Evolutionary conservation across 2,888 invertebrate species (phyloP).

Genomic region (Drosophila prolongata): DNA sequence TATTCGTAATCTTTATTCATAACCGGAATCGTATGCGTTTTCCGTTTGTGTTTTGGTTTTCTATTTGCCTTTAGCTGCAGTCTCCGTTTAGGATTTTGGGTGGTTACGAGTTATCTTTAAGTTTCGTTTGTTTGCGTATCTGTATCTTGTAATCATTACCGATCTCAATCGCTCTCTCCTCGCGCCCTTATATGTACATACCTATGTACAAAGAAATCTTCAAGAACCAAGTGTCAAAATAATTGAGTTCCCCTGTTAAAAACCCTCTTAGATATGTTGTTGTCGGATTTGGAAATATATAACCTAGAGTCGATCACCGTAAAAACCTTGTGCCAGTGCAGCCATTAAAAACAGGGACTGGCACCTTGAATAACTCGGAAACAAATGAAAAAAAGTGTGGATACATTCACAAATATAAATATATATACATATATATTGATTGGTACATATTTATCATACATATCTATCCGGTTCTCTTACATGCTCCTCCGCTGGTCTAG

Average conservation of each 20-base stretch:
- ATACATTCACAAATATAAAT: slow-evolving; percentile 64
- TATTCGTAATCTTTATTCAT: slow-evolving; percentile 60
- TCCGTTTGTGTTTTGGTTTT: slow-evolving; percentile 38
- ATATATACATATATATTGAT: slow-evolving; percentile 51
- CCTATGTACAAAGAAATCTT: slow-evolving; percentile 30
- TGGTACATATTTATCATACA: slow-evolving; percentile 66
- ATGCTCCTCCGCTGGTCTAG: slow-evolving; percentile 2
- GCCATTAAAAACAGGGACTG: neutral
- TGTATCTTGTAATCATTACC: slow-evolving; percentile 21
- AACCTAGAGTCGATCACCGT: slow-evolving; percentile 6
- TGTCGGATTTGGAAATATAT: slow-evolving; percentile 8
- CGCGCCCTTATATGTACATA: slow-evolving; percentile 30
- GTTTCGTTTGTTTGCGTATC: slow-evolving; percentile 63
- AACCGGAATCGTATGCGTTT: slow-evolving; percentile 57
- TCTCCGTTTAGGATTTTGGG: slow-evolving; percentile 77
- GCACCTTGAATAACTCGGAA: slow-evolving; percentile 32
- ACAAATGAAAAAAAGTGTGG: slow-evolving; percentile 54
- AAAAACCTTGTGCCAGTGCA: slow-evolving; percentile 6
- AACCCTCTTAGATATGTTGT: slow-evolving; percentile 24
- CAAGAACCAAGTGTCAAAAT: slow-evolving; percentile 3
- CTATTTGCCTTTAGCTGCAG: slow-evolving; percentile 60
- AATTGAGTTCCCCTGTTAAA: neutral
- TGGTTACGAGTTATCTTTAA: slow-evolving; percentile 76
- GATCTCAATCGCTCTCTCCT: slow-evolving; percentile 5
- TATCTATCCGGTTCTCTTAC: slow-evolving; percentile 57